Evolutionary conservation across 2,113 vertebrate species (phyloP), one percentile per base, ranked within the genome.

Genomic region (Hyperopisus bebe): DNA sequence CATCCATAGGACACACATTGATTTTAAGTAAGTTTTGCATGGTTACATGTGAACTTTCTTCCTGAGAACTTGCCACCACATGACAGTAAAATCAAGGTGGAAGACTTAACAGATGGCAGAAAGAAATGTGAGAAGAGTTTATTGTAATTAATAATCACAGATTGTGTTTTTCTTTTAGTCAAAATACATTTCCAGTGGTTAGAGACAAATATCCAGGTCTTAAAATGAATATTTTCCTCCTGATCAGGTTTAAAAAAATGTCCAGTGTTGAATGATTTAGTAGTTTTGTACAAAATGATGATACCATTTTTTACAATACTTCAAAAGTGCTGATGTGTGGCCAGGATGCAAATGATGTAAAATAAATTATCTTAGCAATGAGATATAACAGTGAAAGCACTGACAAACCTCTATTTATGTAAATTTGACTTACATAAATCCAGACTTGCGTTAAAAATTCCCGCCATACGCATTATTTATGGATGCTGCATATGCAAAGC

Each of bases 81-180:
- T 82, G 48, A 62, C 10, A 58, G 51, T 35, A 90, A 90, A 58
- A 8, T 58, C 24, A 90, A n/a, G 89, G 42, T 70, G 51, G 46
- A 88, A 88, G 48, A 88, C 66, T 51, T 48, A 90, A 87, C 84
- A 87, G 31, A 90, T 88, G 48, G 62, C 31, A 39, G 62, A 88
- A 9, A n/a, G 47, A 89, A 47, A 83, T 58, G n/a, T 89, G 88
- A 89, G 24, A 46, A 62, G 9, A 66, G 19, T 88, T 51, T 89
- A 51, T 44, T 27, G 11, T 35, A 62, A 27, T 58, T 90, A 90
- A 90, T 42, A 90, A 82, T 80, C 62, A 82, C 55, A 39, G 47
- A 51, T 80, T 80, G 55, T 86, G 80, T 17, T 42, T 90, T 90
- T 48, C 55, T 66, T 48, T 66, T 70, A 19, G n/a, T 53, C 70